These are phyloP conservation scores for Dicerorhinus sumatrensis DNA, from an alignment of 2,113 vertebrate genomes.

Conservation along the genomic window DNA sequence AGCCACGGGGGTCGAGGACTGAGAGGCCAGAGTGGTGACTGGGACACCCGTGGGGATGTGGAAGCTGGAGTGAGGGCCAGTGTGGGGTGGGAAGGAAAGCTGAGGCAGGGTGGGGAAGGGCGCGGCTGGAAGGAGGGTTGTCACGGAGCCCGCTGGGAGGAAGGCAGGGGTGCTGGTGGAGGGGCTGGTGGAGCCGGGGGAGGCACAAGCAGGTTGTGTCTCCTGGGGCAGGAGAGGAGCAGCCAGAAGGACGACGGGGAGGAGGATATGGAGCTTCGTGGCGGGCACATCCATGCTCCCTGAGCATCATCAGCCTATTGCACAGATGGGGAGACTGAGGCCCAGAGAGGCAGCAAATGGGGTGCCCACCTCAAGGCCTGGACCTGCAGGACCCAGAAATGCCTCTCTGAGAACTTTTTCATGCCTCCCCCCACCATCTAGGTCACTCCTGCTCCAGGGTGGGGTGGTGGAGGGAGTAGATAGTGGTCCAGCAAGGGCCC, in stretches of 20 bases:
- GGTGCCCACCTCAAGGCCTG: background rate
- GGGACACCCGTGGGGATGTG: background rate
- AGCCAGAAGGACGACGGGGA: background rate
- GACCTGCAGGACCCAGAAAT: background rate
- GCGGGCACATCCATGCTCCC: accelerated
- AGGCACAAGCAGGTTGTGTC: too few species aligned
- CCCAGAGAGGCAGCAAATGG: background rate
- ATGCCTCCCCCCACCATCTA: too few species aligned
- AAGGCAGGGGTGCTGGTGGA: background rate
- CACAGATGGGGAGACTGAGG: background rate
- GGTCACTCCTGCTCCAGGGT: background rate
- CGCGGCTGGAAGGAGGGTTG: accelerated
- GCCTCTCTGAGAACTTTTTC: background rate
- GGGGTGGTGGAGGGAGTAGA: too few species aligned
- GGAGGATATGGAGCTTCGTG: accelerated
- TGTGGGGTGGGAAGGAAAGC: accelerated
- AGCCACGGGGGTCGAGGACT: accelerated
- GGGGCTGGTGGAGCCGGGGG: too few species aligned
- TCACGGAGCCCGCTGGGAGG: background rate
- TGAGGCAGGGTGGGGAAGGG: background rate
- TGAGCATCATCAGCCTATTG: accelerated
- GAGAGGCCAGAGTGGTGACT: background rate
- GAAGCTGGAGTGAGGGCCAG: background rate
- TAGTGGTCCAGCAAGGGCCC: background rate
- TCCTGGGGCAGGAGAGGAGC: background rate